Evolutionary conservation across 2,113 vertebrate genomes (phyloP).

Genomic region (Platycercus adscitus): DNA sequence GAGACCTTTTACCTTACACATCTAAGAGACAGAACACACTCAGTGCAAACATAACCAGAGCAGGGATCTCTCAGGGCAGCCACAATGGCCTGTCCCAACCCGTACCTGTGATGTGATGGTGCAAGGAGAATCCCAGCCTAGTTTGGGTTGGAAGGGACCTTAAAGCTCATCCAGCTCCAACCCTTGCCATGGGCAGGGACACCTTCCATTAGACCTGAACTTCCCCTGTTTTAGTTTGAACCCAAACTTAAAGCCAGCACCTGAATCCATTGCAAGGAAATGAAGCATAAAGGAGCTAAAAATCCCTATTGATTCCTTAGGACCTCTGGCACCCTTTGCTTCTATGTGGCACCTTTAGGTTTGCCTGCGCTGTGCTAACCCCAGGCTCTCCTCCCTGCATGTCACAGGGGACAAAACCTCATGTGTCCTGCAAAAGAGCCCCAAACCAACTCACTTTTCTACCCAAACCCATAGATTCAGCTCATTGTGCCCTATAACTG

Average conservation of each 20-base stretch:
- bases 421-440: background rate
- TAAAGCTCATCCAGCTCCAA: background rate
- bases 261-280: background rate
- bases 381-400: background rate
- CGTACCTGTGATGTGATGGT: background rate
- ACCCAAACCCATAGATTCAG: fast-evolving
- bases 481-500: background rate
- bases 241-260: background rate
- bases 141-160: background rate
- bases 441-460: background rate
- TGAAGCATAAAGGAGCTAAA: fast-evolving
- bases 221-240: background rate
- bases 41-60: background rate
- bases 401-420: background rate
- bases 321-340: background rate
- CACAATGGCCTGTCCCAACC: background rate
- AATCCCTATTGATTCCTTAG: background rate
- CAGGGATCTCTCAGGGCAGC: background rate
- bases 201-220: background rate
- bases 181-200: background rate
- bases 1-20: background rate
- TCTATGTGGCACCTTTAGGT: fast-evolving
- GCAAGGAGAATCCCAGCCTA: background rate
- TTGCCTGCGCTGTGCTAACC: background rate
- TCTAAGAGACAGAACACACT: fast-evolving